phyloP scores from a whole-genome alignment of 2,888 invertebrate species.

The Thumatha senex region DNA sequence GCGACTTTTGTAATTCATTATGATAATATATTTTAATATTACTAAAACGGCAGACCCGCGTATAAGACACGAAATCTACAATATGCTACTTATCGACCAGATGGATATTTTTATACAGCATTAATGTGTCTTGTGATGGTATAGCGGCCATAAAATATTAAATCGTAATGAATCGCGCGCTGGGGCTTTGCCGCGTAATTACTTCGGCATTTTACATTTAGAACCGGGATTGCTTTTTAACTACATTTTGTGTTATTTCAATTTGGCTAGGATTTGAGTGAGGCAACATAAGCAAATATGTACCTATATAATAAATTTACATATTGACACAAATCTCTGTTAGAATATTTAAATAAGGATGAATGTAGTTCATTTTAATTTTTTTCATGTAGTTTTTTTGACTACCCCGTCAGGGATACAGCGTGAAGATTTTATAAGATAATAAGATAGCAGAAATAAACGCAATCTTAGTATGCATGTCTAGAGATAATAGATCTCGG shows the following conservation, averaged over 20 bases:
- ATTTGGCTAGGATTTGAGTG: slow-evolving; percentile 28
- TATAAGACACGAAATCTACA: too few species aligned
- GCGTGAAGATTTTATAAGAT: too few species aligned
- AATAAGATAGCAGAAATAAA: background rate
- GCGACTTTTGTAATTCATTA: background rate
- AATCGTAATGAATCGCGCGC: slow-evolving; percentile 39
- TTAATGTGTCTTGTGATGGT: slow-evolving; percentile 19
- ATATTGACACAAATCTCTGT: background rate
- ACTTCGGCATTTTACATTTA: slow-evolving; percentile 34
- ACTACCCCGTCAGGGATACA: too few species aligned
- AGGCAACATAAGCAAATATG: slow-evolving; percentile 25
- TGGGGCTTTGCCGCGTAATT: slow-evolving; percentile 20
- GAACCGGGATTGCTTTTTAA: slow-evolving; percentile 46
- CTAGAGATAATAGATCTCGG: background rate
- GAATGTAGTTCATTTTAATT: too few species aligned
- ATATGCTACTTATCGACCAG: too few species aligned
- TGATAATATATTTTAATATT: background rate
- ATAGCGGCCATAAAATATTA: slow-evolving; percentile 38
- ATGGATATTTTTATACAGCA: background rate
- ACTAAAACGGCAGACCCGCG: too few species aligned
- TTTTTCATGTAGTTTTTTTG: too few species aligned
- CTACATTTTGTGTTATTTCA: slow-evolving; percentile 44
- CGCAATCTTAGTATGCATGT: slow-evolving; percentile 6
- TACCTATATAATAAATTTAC: slow-evolving; percentile 13
- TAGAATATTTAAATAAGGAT: background rate